Percentiles rank a stretch among this genome's conserved stretches.
Evolutionary conservation across 2,888 invertebrate species (phyloP).

Genomic region (Chrysopilus asiliformis): DNA sequence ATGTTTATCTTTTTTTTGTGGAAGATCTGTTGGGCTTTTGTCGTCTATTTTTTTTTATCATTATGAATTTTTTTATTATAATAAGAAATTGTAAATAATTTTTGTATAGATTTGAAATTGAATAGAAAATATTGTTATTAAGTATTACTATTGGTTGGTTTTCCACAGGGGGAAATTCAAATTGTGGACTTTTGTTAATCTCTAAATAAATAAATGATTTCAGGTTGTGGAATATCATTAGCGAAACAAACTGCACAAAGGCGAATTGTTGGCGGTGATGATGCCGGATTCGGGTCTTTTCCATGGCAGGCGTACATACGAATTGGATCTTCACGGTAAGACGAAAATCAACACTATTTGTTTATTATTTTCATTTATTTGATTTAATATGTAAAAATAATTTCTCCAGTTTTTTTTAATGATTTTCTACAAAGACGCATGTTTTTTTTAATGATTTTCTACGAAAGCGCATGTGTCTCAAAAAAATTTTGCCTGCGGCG

Average conservation of each 20-base stretch:
- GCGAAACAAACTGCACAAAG: constrained; percentile 77
- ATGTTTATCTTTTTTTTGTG: constrained; percentile 9
- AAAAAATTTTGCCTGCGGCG: too few relatives aligned
- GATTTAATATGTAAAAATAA: background rate
- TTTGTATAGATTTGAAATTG: background rate
- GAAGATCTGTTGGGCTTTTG: constrained; percentile 13
- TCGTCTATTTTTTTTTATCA: background rate
- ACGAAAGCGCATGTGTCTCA: too few relatives aligned
- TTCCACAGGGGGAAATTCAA: too few relatives aligned
- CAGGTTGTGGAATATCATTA: constrained; percentile 80
- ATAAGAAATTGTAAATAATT: background rate
- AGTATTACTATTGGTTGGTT: too few relatives aligned
- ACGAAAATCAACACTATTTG: background rate
- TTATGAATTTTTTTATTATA: background rate
- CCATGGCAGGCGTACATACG: constrained; percentile 94
- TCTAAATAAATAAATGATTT: too few relatives aligned
- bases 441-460: too few relatives aligned
- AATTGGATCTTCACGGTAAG: constrained; percentile 75
- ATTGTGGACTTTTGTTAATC: too few relatives aligned
- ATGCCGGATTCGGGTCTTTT: constrained; percentile 87
- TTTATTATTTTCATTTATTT: background rate
- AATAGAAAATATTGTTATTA: too few relatives aligned
- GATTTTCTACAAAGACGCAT: too few relatives aligned
- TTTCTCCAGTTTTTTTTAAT: too few relatives aligned
- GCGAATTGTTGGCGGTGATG: constrained; percentile 84